Base-by-base conservation (phyloP, 2,888 invertebrate genomes). In the Lycaena phlaeas region DNA sequence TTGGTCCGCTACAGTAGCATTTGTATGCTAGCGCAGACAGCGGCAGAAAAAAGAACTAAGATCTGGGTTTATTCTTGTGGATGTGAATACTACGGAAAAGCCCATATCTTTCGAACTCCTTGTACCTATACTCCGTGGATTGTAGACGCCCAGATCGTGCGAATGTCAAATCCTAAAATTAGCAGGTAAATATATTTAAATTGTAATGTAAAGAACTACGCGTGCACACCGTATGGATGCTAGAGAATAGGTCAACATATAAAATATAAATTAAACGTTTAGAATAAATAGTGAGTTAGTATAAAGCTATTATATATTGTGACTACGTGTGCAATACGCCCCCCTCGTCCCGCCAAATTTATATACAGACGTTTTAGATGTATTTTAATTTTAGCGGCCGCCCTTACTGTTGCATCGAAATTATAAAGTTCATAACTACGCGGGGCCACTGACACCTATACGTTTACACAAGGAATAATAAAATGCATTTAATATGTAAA, bases 321-420 rank as follows among this genome's bases (percentile, higher is more conserved):
- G n/a, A n/a, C n/a, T n/a, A n/a, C n/a, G n/a, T n/a, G n/a, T n/a
- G n/a, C 18, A 11, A 6, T 7, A 49, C 46, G 52, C 54, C 53
- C 54, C 53, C 54, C 54, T 48, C 45, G 42, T 48, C 44, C 45
- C 52, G 58, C 57, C 58, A 56, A 58, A 58, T 52, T 51, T 49
- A 45, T 49, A 39, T 56, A 54, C 43, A 47, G 36, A 54, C 45
- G 36, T 36, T 54, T 53, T 53, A 53, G 53, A 50, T 51, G 40
- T 53, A 51, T 52, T 46, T 39, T 50, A 48, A 43, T 43, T 43
- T 43, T 48, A 40, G 43, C 46, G 34, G 38, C 31, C 44, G 28
- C 14, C 34, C 43, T n/a, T 27, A 37, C 30, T 29, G 34, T 43
- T 43, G 27, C 12, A 22, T 22, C 5, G 22, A 22, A 7, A 5